These are phyloP conservation scores for Geopemphigus sp. DNA, from an alignment of 1,140 invertebrate genomes.

Conservation along the genomic window DNA sequence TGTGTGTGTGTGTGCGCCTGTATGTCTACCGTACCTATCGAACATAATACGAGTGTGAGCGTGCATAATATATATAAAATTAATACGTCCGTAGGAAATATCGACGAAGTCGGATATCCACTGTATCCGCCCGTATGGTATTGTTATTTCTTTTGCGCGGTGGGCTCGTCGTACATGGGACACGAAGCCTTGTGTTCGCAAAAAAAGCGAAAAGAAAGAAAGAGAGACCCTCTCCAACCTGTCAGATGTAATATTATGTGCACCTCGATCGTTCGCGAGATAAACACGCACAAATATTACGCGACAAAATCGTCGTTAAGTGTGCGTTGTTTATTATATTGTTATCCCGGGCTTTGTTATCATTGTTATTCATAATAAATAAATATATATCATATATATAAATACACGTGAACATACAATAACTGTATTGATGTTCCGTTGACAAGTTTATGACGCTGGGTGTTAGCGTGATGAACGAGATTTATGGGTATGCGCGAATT, in stretches of 20 bases:
- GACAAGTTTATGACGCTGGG: not conserved
- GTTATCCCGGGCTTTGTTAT: slow-evolving; percentile 18
- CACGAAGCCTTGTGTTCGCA: not conserved
- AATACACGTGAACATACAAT: not conserved
- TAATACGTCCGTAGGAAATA: not conserved
- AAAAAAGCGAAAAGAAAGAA: slow-evolving; percentile 35
- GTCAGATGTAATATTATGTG: slow-evolving; percentile 28
- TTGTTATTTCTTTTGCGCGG: slow-evolving; percentile 33
- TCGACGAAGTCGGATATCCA: slow-evolving; percentile 40
- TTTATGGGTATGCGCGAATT: too few relatives aligned
- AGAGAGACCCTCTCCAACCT: slow-evolving; percentile 42
- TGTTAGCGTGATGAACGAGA: not conserved
- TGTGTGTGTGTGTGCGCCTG: not conserved
- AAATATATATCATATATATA: not conserved
- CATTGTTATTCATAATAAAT: slow-evolving; percentile 4
- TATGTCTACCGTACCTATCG: not conserved
- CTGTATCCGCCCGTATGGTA: slow-evolving; percentile 47
- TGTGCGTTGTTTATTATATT: slow-evolving; percentile 25
- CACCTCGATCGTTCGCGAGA: slow-evolving; percentile 18
- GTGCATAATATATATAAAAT: slow-evolving; percentile 16
- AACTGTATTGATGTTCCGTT: not conserved
- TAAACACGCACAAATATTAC: slow-evolving; percentile 43
- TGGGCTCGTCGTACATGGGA: not conserved
- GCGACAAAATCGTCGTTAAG: slow-evolving; percentile 7
- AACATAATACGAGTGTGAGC: slow-evolving; percentile 14